Conservation (phyloP, 1,140 invertebrate species). For the Polyergus mexicanus region DNA sequence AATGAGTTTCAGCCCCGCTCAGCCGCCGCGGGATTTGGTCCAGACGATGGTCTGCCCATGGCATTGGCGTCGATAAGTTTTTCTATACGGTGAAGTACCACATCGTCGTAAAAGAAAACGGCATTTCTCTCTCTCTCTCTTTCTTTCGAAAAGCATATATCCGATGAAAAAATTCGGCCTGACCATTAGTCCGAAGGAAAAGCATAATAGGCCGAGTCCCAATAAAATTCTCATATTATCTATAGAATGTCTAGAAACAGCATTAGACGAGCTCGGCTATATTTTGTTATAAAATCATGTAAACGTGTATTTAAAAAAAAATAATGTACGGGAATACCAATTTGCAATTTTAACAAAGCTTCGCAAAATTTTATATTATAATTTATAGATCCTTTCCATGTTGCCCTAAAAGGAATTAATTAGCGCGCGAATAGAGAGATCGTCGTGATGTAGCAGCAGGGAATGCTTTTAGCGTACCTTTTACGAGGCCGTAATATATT, state of each 20-base stretch:
- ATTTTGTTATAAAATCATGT: slow-evolving; percentile 6
- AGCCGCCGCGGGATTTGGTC: slow-evolving; percentile 12
- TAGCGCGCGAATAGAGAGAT: slow-evolving; percentile 11
- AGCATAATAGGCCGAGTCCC: slow-evolving; percentile 18
- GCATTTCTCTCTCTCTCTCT: neutral
- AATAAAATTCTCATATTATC: neutral
- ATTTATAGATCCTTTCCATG: neutral
- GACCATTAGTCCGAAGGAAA: slow-evolving; percentile 24
- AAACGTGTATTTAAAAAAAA: slow-evolving; percentile 1
- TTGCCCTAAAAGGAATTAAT: slow-evolving; percentile 3
- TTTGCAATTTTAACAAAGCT: slow-evolving; percentile 14
- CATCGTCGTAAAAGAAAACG: neutral
- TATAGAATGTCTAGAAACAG: neutral
- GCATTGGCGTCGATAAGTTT: slow-evolving; percentile 36
- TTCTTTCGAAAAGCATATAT: neutral
- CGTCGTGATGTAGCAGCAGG: neutral
- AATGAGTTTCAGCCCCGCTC: slow-evolving; percentile 74
- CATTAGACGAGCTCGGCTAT: neutral
- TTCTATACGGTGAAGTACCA: neutral
- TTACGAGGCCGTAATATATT: slow-evolving; percentile 36
- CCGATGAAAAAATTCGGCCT: slow-evolving; percentile 7
- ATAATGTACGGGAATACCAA: neutral
- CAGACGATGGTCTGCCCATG: neutral
- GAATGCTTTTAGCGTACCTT: neutral
- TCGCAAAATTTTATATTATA: slow-evolving; percentile 9